phyloP scores from a whole-genome alignment of 1,140 invertebrate species.

The Caerostris extrusa region DNA sequence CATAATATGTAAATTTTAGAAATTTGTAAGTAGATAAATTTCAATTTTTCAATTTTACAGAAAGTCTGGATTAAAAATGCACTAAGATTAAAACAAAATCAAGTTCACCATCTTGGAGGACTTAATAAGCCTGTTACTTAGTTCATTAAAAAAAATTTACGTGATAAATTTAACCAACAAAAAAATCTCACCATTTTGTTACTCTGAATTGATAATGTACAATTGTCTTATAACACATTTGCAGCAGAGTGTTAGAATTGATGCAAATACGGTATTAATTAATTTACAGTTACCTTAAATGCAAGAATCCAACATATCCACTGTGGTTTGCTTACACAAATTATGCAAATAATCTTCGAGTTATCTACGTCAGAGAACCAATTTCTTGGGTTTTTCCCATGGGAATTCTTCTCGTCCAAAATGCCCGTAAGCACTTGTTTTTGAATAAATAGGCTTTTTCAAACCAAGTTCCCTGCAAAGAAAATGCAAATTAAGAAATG shows the following conservation, averaged over 20 bases:
- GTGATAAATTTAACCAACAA: no score
- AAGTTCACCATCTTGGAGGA: no score
- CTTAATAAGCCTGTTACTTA: no score
- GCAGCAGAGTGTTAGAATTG: constrained; percentile 80
- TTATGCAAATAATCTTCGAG: neutral
- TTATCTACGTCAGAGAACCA: constrained; percentile 81
- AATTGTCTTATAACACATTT: constrained; percentile 80
- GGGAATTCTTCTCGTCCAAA: constrained; percentile 98
- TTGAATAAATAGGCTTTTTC: constrained; percentile 97
- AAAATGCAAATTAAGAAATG: neutral
- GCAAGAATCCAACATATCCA: constrained; percentile 30
- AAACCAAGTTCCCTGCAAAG: constrained; percentile 92
- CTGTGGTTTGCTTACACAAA: constrained; percentile 69
- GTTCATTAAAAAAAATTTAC: no score
- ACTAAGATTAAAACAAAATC: no score
- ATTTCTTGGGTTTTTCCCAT: constrained; percentile 97
- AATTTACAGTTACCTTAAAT: constrained; percentile 25
- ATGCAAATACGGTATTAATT: constrained; percentile 16
- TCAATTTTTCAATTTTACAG: no score
- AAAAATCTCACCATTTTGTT: neutral
- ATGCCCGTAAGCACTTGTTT: constrained; percentile 98
- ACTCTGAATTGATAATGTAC: constrained; percentile 13
- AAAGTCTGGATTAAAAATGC: no score
- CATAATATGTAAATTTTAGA: no score
- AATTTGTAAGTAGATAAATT: no score